A percentile compares a stretch with the other conserved stretches of the same genome.
These are phyloP conservation scores for Drosophila anceps DNA, from an alignment of 2,888 invertebrate species.

Conservation along the genomic window DNA sequence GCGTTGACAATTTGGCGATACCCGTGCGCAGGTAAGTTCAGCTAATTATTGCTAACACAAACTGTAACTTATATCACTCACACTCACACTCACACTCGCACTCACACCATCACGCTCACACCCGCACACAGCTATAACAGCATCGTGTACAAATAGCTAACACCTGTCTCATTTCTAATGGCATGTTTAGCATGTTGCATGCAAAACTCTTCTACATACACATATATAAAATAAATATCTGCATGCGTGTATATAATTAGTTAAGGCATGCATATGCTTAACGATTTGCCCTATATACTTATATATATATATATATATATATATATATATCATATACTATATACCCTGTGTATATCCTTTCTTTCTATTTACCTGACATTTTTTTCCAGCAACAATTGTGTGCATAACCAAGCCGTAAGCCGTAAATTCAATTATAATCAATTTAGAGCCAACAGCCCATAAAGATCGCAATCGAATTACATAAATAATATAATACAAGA, in stretches of 20 bases:
- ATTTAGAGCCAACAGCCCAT: constrained; percentile 49
- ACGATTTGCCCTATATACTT: constrained; percentile 1
- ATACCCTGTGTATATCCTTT: constrained; percentile 2
- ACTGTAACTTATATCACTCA: constrained; percentile 5
- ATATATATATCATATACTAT: not conserved
- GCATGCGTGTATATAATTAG: constrained; percentile 28
- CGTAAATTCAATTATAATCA: not conserved
- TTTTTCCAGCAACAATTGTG: constrained; percentile 62
- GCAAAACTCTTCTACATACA: not conserved
- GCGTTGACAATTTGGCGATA: constrained; percentile 89
- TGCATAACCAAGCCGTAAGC: constrained; percentile 43
- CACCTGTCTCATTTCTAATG: not conserved
- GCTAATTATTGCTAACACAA: constrained; percentile 20
- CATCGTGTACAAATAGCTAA: constrained; percentile 4
- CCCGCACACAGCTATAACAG: not conserved
- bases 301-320: no score
- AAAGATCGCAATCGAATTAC: constrained; percentile 27
- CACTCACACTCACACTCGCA: not conserved
- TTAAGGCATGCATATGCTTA: constrained; percentile 39
- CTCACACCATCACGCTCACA: not conserved
- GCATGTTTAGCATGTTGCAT: constrained; percentile 15
- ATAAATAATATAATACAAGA: constrained; percentile 27
- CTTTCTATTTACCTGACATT: constrained; percentile 18
- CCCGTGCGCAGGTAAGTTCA: constrained; percentile 87
- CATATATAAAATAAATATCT: no score